Conservation (phyloP, 2,797 vertebrate genomes). For the Hipposideros larvatus region DNA sequence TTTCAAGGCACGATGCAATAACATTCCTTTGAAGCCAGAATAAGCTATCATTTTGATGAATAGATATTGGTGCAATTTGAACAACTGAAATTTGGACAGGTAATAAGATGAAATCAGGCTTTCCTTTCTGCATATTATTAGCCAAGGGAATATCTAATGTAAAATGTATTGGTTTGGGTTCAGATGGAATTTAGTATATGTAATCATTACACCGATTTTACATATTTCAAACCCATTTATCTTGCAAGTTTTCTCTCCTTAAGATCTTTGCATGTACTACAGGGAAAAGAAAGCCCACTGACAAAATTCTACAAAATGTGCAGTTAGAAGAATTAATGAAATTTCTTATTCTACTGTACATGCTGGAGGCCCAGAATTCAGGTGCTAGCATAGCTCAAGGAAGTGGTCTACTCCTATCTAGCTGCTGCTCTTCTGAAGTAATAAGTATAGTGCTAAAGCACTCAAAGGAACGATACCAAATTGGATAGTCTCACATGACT, state of each 20-base stretch:
- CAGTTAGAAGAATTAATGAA: constrained; percentile 42
- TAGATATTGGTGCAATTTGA: not conserved
- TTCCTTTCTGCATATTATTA: constrained; percentile 49
- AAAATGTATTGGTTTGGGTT: constrained; percentile 51
- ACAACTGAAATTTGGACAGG: not conserved
- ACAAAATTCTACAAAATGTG: constrained; percentile 39
- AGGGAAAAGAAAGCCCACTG: constrained; percentile 19
- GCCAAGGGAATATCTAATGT: constrained; percentile 38
- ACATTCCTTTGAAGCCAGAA: constrained; percentile 44
- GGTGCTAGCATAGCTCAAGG: not conserved
- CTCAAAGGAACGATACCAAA: not conserved
- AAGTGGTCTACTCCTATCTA: not conserved
- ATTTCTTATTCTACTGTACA: not conserved
- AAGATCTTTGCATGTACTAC: constrained; percentile 2
- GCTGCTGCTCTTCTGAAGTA: not conserved
- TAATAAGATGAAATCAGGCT: not conserved
- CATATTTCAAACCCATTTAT: constrained; percentile 32
- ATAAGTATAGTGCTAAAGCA: not conserved
- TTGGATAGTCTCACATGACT: not conserved
- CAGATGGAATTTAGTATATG: constrained; percentile 49
- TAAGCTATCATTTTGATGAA: constrained; percentile 56
- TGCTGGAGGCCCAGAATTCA: not conserved
- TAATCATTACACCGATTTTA: constrained; percentile 63
- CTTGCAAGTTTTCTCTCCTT: not conserved
- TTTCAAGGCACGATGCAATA: constrained; percentile 25